Base-by-base conservation (phyloP, 2,797 vertebrate genomes). In the Chaetophractus vellerosus region DNA sequence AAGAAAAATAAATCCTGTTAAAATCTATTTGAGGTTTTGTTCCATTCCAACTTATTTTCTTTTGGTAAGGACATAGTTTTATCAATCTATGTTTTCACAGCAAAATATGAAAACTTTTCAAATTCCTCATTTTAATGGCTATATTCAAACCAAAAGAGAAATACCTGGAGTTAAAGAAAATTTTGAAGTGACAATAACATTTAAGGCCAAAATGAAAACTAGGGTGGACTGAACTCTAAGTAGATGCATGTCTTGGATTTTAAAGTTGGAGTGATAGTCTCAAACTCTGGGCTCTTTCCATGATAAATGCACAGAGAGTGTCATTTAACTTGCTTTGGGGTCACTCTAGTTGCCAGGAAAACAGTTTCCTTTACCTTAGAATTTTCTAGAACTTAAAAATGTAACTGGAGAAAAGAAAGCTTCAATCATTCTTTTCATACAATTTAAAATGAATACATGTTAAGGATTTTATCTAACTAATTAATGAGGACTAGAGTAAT, bases 71-170 rank as follows among this genome's bases (percentile, higher is more conserved):
- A 33, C 16, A 48, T 16, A 11, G 26, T 95, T 89, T 86, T 38
- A 76, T 91, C 52, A 88, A 52, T 59, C 69, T 95, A 74, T 21
- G 52, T 3, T 88, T 23, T 38, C 92, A 76, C 18, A 38, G 31
- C 0, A 28, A 48, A 90, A 86, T 28, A 81, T 23, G 9, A 9
- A 76, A 91, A 92, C 9, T 66, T 21, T 21, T 89, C 88, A 93
- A 57, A 45, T 24, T 57, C 23, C 48, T 68, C 12, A 1, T 45
- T 90, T 83, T 86, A 96, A 80, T 41, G 33, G 48, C 81, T 74
- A 6, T 85, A 45, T 36, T 6, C 41, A 71, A 36, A 19, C 7
- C 61, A 19, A 1, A 16, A 2, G 31, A 93, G 95, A 55, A 63
- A 80, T 81, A 75, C 4, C 1, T 63, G 61, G 19, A 64, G 52